A percentile compares a stretch with the other conserved stretches of the same genome.
Conservation (phyloP, 2,888 invertebrate genomes). For the Mesorhabditis spiculigera region DNA sequence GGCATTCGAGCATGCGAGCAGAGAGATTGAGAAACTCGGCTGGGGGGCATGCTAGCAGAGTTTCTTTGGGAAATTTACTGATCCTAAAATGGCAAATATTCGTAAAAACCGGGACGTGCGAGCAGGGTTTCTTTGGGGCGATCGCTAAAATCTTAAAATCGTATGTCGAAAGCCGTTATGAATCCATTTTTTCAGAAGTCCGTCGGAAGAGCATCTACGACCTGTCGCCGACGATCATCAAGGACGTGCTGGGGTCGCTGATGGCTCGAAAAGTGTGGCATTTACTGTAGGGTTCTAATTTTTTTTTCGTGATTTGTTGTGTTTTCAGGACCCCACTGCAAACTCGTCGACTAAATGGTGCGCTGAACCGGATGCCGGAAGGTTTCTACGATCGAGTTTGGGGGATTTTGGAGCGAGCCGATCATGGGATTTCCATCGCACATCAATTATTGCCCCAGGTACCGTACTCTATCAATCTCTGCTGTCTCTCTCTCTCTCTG, state of each 20-base stretch:
- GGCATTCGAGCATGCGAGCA: too few species aligned
- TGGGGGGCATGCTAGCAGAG: too few species aligned
- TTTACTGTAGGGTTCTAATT: too few species aligned
- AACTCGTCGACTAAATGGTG: slow-evolving; percentile 86
- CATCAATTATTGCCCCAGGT: slow-evolving; percentile 80
- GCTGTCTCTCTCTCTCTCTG: too few species aligned
- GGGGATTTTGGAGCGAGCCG: slow-evolving; percentile 85
- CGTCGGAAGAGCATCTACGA: slow-evolving; percentile 47
- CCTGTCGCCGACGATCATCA: slow-evolving; percentile 55
- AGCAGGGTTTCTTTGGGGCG: too few species aligned
- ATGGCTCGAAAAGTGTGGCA: slow-evolving; percentile 53
- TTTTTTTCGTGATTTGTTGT: too few species aligned
- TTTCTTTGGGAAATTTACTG: too few species aligned
- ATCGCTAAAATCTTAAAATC: too few species aligned
- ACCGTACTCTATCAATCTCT: too few species aligned
- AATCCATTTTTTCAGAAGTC: slow-evolving; percentile 20
- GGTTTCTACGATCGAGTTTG: slow-evolving; percentile 93
- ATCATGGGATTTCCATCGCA: slow-evolving; percentile 76
- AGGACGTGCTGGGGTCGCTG: slow-evolving; percentile 50
- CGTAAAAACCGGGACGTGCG: too few species aligned
- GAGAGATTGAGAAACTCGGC: too few species aligned
- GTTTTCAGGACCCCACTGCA: slow-evolving; percentile 72
- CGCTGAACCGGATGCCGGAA: slow-evolving; percentile 87
- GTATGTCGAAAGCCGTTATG: not conserved
- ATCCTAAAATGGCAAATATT: too few species aligned